Base-by-base conservation (phyloP, 2,797 vertebrate genomes). In the Hyperoplus lanceolatus region DNA sequence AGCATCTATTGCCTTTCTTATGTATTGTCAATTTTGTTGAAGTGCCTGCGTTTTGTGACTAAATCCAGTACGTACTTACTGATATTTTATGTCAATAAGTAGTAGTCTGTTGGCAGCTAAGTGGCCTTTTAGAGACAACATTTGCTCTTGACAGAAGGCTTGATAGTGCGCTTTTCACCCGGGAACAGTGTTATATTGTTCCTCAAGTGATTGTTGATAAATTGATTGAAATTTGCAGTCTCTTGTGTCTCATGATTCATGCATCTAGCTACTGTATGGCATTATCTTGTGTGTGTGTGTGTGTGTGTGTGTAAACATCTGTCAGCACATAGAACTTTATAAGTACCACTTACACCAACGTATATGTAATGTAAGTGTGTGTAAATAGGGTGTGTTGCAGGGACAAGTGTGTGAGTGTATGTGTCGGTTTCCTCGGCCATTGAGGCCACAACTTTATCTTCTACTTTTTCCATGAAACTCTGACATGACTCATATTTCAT, bases 401-500 rank as follows among this genome's bases (percentile, higher is more conserved):
- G 16, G 13, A 50, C 49, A 51, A 65, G 43, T 54, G 54, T 45
- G 48, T 60, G 55, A 29, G 18, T 14, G 36, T 29, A 3, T 21
- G 53, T 13, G 71, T 63, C 21, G 45, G 43, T 42, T 57, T 42
- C 4, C 38, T 38, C 3, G n/a, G 49, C 13, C 54, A 65, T 42
- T 70, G 51, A 69, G 0, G 1, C 0, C 16, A 65, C 53, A 54
- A 42, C 18, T 38, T 36, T 81, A 56, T 49, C 46, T 59, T 15
- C 18, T 60, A 51, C 14, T 53, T 75, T 29, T 60, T 71, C 69
- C 50, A 74, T 55, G 29, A 62, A 58, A 9, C 14, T 50, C 62
- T 54, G 50, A 76, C 59, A 6, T 42, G 53, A 68, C 36, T 59
- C 57, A 71, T 55, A 57, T 56, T 62, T 71, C 54, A 42, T 62